Evolutionary conservation across 2,888 invertebrate genomes (phyloP).

Genomic region (Harmothoe impar): DNA sequence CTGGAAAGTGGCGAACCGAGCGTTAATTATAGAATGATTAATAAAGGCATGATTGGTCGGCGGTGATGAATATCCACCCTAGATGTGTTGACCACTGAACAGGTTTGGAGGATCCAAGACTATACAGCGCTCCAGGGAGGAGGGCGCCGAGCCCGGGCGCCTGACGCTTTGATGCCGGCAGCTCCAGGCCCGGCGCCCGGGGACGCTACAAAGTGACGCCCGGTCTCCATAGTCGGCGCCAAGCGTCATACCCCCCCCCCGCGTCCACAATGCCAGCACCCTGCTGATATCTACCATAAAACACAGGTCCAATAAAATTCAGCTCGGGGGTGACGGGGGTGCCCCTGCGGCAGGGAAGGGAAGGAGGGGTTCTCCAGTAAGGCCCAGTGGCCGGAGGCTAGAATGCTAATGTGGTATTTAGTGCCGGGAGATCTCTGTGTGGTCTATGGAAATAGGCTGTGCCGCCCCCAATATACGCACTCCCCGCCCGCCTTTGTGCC

Average conservation of each 20-base stretch:
- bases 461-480: neutral
- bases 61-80: neutral
- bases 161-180: neutral
- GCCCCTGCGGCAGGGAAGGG: neutral
- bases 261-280: neutral
- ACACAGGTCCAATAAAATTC: conserved; percentile 26
- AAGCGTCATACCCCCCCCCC: neutral
- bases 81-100: no score
- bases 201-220: conserved; percentile 16
- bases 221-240: neutral
- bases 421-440: neutral
- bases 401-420: conserved; percentile 54
- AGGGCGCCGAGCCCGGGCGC: conserved; percentile 9
- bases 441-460: conserved; percentile 53
- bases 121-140: neutral
- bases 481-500: neutral
- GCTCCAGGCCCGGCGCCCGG: neutral
- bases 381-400: conserved; percentile 15
- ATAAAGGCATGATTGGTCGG: neutral
- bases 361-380: conserved; percentile 3
- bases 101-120: no score
- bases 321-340: neutral
- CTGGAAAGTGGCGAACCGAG: neutral
- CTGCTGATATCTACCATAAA: conserved; percentile 14
- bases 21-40: neutral